Evolutionary conservation across 2,888 invertebrate species (phyloP).

Genomic region (Cylloceria caligata): DNA sequence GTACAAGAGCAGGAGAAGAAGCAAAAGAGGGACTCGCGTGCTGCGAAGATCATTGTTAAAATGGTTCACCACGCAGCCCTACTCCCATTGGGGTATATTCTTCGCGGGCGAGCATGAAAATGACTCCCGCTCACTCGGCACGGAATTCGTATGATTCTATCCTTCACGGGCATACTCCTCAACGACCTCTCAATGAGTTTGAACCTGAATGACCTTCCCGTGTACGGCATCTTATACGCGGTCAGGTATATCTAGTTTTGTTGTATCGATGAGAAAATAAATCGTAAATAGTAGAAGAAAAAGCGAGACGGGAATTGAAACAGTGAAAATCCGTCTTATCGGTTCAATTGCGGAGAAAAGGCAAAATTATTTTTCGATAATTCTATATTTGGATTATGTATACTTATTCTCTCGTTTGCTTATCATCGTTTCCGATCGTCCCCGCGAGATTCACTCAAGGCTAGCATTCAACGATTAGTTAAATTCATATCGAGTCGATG

Average conservation of each 20-base stretch:
- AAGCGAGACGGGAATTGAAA: no score
- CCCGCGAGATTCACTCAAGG: no score
- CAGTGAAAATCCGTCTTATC: no score
- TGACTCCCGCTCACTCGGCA: not conserved
- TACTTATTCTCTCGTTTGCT: not conserved
- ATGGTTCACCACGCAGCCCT: conserved; percentile 29
- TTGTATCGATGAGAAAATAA: no score
- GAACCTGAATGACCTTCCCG: no score
- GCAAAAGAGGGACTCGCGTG: conserved; percentile 25
- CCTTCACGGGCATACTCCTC: not conserved
- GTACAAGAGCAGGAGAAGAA: not conserved
- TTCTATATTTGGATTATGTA: not conserved
- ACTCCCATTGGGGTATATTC: conserved; percentile 56
- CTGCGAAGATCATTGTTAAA: conserved; percentile 66
- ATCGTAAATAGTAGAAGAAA: no score
- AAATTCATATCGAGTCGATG: not conserved
- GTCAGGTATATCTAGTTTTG: no score
- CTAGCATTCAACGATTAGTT: not conserved
- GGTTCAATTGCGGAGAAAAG: not conserved
- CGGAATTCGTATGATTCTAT: not conserved
- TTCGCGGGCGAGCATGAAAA: conserved; percentile 39
- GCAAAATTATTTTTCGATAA: not conserved
- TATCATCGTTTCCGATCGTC: no score
- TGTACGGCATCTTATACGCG: not conserved
- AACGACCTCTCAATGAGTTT: no score